Evolutionary conservation across 2,797 vertebrate species (phyloP).

Genomic region (Sebastes miniatus): DNA sequence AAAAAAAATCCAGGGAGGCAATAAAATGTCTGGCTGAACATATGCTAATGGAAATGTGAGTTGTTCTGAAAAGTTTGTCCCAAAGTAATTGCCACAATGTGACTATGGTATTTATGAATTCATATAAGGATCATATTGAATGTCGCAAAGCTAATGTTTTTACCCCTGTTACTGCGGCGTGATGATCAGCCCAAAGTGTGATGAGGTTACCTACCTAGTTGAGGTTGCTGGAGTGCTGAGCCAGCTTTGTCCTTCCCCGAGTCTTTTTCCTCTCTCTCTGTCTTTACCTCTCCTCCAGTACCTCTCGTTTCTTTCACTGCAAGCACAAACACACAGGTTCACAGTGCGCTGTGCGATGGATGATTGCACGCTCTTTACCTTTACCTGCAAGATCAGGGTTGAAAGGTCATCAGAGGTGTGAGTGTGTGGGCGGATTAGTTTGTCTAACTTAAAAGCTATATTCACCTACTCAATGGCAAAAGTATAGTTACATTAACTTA

Average conservation of each 20-base stretch:
- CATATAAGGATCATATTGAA: constrained; percentile 2
- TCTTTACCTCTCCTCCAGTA: not conserved
- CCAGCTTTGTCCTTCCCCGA: constrained; percentile 67
- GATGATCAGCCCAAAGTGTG: constrained; percentile 23
- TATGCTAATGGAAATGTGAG: constrained; percentile 69
- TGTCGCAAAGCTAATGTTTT: constrained; percentile 1
- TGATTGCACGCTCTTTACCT: constrained; percentile 47
- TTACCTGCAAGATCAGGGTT: constrained; percentile 51
- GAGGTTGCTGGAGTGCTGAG: constrained; percentile 54
- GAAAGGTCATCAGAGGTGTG: constrained; percentile 44
- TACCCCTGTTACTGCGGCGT: not conserved
- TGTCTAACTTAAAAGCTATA: not conserved
- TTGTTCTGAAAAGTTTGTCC: constrained; percentile 63
- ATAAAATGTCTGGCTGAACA: constrained; percentile 76
- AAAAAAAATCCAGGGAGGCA: constrained; percentile 69
- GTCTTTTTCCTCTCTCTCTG: not conserved
- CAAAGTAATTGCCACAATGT: constrained; percentile 44
- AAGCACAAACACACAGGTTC: not conserved
- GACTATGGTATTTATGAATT: constrained; percentile 28
- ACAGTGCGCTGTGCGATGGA: constrained; percentile 39
- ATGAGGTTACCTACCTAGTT: constrained; percentile 15
- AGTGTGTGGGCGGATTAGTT: not conserved
- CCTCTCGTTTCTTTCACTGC: not conserved
- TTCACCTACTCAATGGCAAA: not conserved
- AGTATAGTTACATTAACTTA: not conserved